Evolutionary conservation across 2,113 vertebrate species (phyloP), one percentile per base, ranked within the genome.

Genomic region (Colossoma macropomum): DNA sequence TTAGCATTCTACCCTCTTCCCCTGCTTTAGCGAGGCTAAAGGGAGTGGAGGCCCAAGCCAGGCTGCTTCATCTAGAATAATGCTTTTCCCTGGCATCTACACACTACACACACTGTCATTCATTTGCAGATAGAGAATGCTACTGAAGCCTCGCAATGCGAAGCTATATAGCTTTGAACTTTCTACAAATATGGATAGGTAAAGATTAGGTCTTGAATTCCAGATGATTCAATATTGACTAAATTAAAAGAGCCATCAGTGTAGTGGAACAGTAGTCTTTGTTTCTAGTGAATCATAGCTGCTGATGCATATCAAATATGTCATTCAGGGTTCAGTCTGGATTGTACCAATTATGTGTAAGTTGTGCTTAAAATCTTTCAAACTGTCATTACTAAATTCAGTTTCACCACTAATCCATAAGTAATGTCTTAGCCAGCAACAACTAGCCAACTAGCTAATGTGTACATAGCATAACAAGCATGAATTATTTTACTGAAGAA

Each of bases 81-180:
- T 78, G 87, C 89, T 92, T 92, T 92, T 91, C 90, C 52, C 91
- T 91, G 89, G 87, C 91, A 93, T 87, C 89, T 93, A 92, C 88
- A 89, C 87, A 88, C 83, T 89, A 83, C 87, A 85, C 85, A 41
- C 54, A 81, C 86, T 88, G 89, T 87, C 89, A 92, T 92, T 92
- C 88, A 92, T 90, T 90, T 92, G 89, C 85, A 91, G 90, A 93
- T 92, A 82, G 84, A 4, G 12, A 63, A 60, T 3, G 41, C 5
- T 19, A 48, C 84, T 79, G 79, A 71, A 85, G 81, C 84, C 89
- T 89, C 87, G 76, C 89, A 83, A 85, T 86, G 75, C 90, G 90
- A 88, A 48, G 52, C 17, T 19, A 3, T 7, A 21, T 21, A 19
- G 52, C 3, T 56, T 21, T 19, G 52, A 83, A 89, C 89, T 62